These are phyloP conservation scores for Hypothenemus hampei DNA, from an alignment of 1,140 invertebrate species.

Conservation along the genomic window DNA sequence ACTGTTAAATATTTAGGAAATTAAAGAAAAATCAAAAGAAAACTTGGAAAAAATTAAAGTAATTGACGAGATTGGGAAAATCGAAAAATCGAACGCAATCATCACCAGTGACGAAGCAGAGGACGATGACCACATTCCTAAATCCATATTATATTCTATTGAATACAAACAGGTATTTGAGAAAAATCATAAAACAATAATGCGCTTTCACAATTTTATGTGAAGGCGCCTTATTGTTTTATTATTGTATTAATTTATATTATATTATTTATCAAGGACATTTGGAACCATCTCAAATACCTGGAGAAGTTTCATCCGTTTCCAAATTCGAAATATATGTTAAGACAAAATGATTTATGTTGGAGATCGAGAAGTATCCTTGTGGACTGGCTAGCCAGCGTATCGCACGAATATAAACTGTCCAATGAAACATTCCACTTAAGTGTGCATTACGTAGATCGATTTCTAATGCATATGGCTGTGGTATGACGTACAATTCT, in stretches of 20 bases:
- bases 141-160: not conserved
- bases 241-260: too few species aligned
- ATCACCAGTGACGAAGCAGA: too few species aligned
- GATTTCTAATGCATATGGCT: slow-evolving; percentile 60
- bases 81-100: too few species aligned
- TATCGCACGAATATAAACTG: slow-evolving; percentile 56
- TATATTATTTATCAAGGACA: slow-evolving; percentile 31
- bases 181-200: too few species aligned
- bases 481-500: slow-evolving; percentile 46
- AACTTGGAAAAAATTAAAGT: too few species aligned
- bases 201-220: too few species aligned
- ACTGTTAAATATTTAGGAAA: too few species aligned
- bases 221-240: too few species aligned
- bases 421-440: slow-evolving; percentile 56
- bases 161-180: not conserved
- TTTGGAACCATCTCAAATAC: slow-evolving; percentile 29
- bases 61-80: too few species aligned
- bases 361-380: slow-evolving; percentile 55
- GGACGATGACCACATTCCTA: too few species aligned
- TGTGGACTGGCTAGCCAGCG: slow-evolving; percentile 61
- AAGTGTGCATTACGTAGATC: slow-evolving; percentile 61
- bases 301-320: slow-evolving; percentile 29
- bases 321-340: slow-evolving; percentile 58
- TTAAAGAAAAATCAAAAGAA: too few species aligned
- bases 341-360: slow-evolving; percentile 55